These are phyloP conservation scores for Allenopithecus nigroviridis DNA, from an alignment of 2,797 vertebrate species.

Conservation along the genomic window DNA sequence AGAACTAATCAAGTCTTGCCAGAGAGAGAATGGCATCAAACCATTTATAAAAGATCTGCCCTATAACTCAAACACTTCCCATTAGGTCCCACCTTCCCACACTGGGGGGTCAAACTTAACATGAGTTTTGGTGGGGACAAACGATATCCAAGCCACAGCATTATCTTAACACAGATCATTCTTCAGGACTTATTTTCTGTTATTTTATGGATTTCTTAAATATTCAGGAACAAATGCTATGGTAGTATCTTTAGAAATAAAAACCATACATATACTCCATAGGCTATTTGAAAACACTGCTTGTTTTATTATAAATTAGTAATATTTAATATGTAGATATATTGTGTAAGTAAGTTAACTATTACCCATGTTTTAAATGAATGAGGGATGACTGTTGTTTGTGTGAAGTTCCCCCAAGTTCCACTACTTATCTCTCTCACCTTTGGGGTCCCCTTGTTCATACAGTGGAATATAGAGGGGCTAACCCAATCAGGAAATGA, in stretches of 20 bases:
- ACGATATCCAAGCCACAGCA: not conserved
- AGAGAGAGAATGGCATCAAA: not conserved
- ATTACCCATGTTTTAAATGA: not conserved
- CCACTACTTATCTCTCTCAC: not conserved
- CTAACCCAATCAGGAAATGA: not conserved
- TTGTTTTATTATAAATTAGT: conserved; percentile 4
- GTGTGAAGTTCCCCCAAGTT: not conserved
- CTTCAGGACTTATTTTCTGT: not conserved
- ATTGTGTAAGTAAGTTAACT: not conserved
- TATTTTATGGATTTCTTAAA: conserved; percentile 28
- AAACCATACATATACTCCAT: not conserved
- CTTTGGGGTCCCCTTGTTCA: not conserved
- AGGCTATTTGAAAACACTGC: not conserved
- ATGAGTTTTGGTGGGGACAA: not conserved
- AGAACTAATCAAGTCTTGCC: not conserved
- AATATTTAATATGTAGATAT: not conserved
- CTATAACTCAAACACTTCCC: not conserved
- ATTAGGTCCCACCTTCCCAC: not conserved
- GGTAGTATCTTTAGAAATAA: not conserved
- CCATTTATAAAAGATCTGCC: not conserved
- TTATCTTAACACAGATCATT: conserved; percentile 9
- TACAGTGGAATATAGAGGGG: not conserved
- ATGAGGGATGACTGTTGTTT: not conserved
- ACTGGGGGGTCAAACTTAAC: not conserved
- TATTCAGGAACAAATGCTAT: not conserved